Conservation (phyloP, 2,113 vertebrate species). For the Forbesichthys agassizii region DNA sequence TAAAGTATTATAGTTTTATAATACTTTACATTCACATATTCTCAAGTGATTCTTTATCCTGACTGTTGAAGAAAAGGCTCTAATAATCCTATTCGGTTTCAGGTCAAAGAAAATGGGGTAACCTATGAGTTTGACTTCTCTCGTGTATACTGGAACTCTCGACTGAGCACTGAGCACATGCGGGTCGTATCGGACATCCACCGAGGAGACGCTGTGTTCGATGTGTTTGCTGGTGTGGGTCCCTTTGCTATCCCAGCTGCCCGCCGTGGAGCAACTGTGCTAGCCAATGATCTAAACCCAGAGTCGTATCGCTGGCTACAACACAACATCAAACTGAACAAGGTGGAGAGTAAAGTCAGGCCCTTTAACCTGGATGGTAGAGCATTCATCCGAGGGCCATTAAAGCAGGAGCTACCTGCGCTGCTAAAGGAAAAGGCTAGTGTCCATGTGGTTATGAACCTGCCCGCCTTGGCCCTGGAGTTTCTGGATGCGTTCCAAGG, state of each 20-base stretch:
- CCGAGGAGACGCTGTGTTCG: slow-evolving; percentile 83
- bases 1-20: neutral
- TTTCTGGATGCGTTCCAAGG: slow-evolving; percentile 86
- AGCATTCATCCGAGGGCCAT: slow-evolving; percentile 85
- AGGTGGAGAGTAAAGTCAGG: slow-evolving; percentile 80
- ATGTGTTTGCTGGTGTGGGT: slow-evolving; percentile 92
- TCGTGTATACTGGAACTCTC: slow-evolving; percentile 95
- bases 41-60: no score
- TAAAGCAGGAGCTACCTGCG: slow-evolving; percentile 80
- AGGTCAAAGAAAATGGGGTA: slow-evolving; percentile 92
- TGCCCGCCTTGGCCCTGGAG: slow-evolving; percentile 89
- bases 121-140: slow-evolving; percentile 94
- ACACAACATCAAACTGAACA: slow-evolving; percentile 93
- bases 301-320: slow-evolving; percentile 89
- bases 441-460: slow-evolving; percentile 92
- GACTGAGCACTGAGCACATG: slow-evolving; percentile 90
- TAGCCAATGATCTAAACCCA: slow-evolving; percentile 96
- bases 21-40: neutral
- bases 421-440: slow-evolving; percentile 67
- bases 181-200: slow-evolving; percentile 82
- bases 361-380: slow-evolving; percentile 90
- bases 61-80: no score
- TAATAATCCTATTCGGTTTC: slow-evolving; percentile 7
- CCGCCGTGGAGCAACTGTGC: slow-evolving; percentile 79
- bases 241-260: slow-evolving; percentile 91